These are phyloP conservation scores for Lycaon pictus DNA, from an alignment of 2,113 vertebrate species.

Conservation along the genomic window DNA sequence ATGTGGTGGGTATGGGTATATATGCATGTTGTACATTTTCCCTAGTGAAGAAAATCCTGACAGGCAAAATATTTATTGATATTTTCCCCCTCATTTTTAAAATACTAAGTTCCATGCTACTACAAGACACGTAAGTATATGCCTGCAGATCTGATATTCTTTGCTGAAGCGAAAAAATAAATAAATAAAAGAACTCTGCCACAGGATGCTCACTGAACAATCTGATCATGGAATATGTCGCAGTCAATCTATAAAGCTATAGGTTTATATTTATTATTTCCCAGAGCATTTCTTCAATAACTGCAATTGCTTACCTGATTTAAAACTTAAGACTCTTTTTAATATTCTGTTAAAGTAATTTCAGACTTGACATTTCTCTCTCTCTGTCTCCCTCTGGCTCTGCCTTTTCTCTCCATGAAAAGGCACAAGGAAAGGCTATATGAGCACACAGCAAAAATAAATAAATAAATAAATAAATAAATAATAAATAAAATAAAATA, in stretches of 20 bases:
- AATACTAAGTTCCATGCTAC: neutral
- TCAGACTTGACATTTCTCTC: neutral
- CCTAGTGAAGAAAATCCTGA: neutral
- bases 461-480: too few relatives aligned
- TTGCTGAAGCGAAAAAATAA: neutral
- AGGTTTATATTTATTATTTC: neutral
- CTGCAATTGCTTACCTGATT: neutral
- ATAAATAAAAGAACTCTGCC: neutral
- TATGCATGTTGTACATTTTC: neutral
- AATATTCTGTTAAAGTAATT: neutral
- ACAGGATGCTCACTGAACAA: neutral
- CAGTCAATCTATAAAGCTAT: neutral
- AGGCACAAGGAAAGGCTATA: neutral
- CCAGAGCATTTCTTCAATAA: neutral
- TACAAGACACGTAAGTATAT: neutral
- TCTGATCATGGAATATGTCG: neutral
- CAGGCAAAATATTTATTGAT: neutral
- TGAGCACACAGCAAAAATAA: neutral
- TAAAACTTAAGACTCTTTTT: neutral
- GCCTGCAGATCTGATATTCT: neutral
- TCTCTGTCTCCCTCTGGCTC: neutral
- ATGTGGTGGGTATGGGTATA: neutral
- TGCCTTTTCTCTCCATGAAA: neutral
- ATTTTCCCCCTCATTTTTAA: neutral
- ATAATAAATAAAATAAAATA: too few relatives aligned